Base-by-base conservation (phyloP, 2,888 invertebrate genomes). In the Aplocera efformata region DNA sequence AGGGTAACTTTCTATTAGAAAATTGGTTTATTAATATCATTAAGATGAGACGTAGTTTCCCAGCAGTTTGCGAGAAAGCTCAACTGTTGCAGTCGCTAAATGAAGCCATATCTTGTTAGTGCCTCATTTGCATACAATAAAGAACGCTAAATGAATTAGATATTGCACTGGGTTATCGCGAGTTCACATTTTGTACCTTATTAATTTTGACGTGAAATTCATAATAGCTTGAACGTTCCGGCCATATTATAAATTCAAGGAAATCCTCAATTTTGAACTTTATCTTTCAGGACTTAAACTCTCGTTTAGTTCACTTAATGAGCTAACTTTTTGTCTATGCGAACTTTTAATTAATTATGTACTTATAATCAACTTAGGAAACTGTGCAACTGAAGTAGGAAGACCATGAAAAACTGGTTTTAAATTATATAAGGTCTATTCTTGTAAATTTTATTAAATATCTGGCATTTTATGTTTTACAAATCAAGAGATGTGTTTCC, bases 101-200 rank as follows among this genome's bases (percentile, higher is more conserved):
- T 65, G 59, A 64, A 70, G 62, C 57, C 58, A 54, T 66, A 58
- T 65, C 50, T 55, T 65, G 36, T 67, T 63, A 17, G 21, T 33
- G 40, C 56, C 42, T 65, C 53, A 59, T 72, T 73, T 69, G 63
- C 70, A 69, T 71, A 72, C 67, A 72, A 73, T 72, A 68, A 68
- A 65, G 63, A 59, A 59, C 52, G 54, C 56, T 50, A 57, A 65
- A 66, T 57, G 55, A 63, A 65, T 62, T 63, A 63, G 57, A 23
- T 30, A 21, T 7, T 7, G 22, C 3, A n/a, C 13, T 22, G 13
- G 25, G 27, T 10, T 13, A 24, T 17, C 25, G 10, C 8, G 22
- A 26, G 8, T 24, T 34, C 28, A 10, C 17, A 37, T 41, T 26
- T 40, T 37, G 8, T 21, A 25, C 36, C 25, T 34, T 34, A 31